Percentiles rank a stretch among this genome's conserved stretches.
These are phyloP conservation scores for Gorsachius goisagi DNA, from an alignment of 2,113 vertebrate species.

Conservation along the genomic window DNA sequence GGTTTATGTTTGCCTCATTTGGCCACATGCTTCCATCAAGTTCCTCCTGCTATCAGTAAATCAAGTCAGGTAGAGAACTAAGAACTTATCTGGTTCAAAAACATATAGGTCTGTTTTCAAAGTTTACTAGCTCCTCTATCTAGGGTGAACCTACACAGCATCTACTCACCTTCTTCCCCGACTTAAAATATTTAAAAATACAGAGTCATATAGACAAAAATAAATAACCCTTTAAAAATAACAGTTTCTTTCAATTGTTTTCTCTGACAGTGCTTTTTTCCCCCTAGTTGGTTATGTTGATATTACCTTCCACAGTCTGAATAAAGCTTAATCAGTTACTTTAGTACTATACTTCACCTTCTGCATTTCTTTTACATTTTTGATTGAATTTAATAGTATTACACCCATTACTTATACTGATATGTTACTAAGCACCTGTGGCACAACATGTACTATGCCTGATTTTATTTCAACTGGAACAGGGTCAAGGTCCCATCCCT, in stretches of 20 bases:
- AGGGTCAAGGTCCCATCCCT: background rate
- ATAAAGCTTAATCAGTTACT: background rate
- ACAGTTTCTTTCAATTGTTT: background rate
- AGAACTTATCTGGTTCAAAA: background rate
- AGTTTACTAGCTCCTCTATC: background rate
- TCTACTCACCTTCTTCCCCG: background rate
- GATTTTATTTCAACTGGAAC: background rate
- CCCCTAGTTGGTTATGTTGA: background rate
- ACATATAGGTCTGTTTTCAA: background rate
- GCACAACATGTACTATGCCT: background rate
- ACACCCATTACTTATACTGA: background rate
- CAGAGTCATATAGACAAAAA: background rate
- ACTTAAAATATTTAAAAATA: background rate
- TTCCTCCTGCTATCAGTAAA: background rate
- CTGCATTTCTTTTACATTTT: background rate
- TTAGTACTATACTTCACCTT: background rate
- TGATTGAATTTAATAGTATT: background rate
- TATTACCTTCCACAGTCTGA: background rate
- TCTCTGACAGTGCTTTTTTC: background rate
- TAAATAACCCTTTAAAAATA: background rate
- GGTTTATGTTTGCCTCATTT: background rate
- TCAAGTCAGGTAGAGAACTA: background rate
- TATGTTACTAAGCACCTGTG: background rate
- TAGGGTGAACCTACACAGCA: background rate
- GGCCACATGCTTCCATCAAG: background rate